These are phyloP conservation scores for Athalia circularis DNA, from an alignment of 2,888 invertebrate species.

Conservation along the genomic window DNA sequence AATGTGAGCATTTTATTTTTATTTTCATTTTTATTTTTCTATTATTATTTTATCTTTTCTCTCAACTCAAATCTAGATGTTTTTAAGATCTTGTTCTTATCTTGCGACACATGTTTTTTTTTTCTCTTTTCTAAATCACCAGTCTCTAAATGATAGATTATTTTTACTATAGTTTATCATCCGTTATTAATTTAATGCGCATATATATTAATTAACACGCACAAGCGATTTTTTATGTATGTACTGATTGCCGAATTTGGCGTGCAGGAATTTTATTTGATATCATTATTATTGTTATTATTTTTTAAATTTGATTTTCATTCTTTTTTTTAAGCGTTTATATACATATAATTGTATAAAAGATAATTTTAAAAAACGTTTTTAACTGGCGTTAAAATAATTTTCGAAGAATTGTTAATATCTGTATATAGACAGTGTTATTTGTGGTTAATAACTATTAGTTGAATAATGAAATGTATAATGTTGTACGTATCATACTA, in stretches of 20 bases:
- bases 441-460: conserved; percentile 59
- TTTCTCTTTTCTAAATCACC: not conserved
- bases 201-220: conserved; percentile 16
- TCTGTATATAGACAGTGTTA: conserved; percentile 66
- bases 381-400: not conserved
- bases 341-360: too few relatives aligned
- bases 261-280: not conserved
- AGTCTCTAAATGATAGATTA: conserved; percentile 10
- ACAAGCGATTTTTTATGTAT: conserved; percentile 11
- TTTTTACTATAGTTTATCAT: conserved; percentile 18
- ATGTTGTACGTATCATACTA: conserved; percentile 49
- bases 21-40: not conserved
- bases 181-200: conserved; percentile 12
- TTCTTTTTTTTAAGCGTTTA: conserved; percentile 1
- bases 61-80: too few relatives aligned
- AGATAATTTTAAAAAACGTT: too few relatives aligned
- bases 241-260: not conserved
- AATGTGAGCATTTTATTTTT: not conserved
- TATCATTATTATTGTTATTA: not conserved
- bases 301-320: not conserved
- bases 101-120: not conserved
- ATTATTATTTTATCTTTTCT: not conserved
- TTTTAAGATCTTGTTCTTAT: too few relatives aligned
- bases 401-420: conserved; percentile 53
- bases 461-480: conserved; percentile 58